These are phyloP conservation scores for Oreochromis niloticus DNA, from an alignment of 2,113 vertebrate species.

Conservation along the genomic window DNA sequence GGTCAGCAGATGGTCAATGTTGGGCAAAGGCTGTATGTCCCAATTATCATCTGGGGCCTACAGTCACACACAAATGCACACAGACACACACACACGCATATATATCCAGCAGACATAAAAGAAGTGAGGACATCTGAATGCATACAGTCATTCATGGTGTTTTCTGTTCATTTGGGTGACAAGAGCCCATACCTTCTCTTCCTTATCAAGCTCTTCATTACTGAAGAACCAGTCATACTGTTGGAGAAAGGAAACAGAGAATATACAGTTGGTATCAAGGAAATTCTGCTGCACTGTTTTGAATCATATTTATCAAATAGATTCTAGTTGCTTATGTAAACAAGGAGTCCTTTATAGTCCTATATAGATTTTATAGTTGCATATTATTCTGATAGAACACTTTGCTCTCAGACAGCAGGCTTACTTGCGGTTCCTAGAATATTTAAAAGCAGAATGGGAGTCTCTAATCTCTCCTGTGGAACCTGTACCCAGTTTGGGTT, in stretches of 20 bases:
- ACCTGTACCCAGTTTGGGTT: background rate
- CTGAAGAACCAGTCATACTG: slow-evolving; percentile 90
- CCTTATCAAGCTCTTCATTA: slow-evolving; percentile 77
- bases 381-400: background rate
- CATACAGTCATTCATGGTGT: background rate
- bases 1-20: slow-evolving; percentile 94
- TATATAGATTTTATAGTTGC: background rate
- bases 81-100: background rate
- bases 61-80: background rate
- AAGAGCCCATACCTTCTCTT: slow-evolving; percentile 77
- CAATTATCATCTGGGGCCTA: slow-evolving; percentile 86
- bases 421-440: background rate
- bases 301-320: background rate
- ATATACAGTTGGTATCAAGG: background rate
- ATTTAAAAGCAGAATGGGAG: background rate
- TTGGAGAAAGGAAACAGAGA: background rate
- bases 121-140: background rate
- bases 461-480: background rate
- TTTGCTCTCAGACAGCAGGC: background rate
- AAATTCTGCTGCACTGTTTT: background rate
- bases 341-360: background rate
- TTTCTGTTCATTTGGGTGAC: background rate
- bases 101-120: background rate
- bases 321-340: background rate
- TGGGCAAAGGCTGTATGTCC: slow-evolving; percentile 83